Evolutionary conservation across 2,888 invertebrate genomes (phyloP).

Genomic region (Tuberolachnus salignus): DNA sequence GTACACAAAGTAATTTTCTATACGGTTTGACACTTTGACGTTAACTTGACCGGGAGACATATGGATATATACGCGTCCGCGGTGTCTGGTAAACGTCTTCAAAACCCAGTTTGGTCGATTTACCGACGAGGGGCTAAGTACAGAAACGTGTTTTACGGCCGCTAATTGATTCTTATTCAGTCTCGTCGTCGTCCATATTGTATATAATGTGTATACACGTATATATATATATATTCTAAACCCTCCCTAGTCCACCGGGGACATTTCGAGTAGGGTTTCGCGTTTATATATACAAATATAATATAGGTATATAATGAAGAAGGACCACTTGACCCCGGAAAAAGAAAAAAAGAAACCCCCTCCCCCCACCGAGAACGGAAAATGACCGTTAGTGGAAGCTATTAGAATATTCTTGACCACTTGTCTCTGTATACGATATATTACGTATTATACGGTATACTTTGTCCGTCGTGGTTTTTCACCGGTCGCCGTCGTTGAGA

Average conservation of each 20-base stretch:
- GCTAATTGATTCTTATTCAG: conserved; percentile 49
- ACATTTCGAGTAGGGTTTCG: conserved; percentile 46
- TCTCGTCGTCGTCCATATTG: conserved; percentile 4
- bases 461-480: conserved; percentile 37
- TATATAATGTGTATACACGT: neutral
- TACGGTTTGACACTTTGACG: conserved; percentile 44
- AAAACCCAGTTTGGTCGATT: conserved; percentile 38
- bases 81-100: conserved; percentile 55
- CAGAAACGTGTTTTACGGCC: conserved; percentile 55
- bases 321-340: conserved; percentile 41
- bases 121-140: conserved; percentile 41
- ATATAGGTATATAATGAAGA: conserved; percentile 13
- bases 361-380: too few relatives aligned
- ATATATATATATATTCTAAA: conserved; percentile 11
- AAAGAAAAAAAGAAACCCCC: conserved; percentile 10
- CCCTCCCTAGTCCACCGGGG: conserved; percentile 26
- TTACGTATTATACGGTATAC: too few relatives aligned
- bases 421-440: conserved; percentile 19
- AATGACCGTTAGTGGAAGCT: conserved; percentile 44
- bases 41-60: conserved; percentile 48
- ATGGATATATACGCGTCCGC: conserved; percentile 30
- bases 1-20: conserved; percentile 18
- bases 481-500: neutral
- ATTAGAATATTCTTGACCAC: conserved; percentile 46
- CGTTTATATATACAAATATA: neutral